These are phyloP conservation scores for Notarius lentiginosus DNA, from an alignment of 2,113 vertebrate genomes.

Conservation along the genomic window DNA sequence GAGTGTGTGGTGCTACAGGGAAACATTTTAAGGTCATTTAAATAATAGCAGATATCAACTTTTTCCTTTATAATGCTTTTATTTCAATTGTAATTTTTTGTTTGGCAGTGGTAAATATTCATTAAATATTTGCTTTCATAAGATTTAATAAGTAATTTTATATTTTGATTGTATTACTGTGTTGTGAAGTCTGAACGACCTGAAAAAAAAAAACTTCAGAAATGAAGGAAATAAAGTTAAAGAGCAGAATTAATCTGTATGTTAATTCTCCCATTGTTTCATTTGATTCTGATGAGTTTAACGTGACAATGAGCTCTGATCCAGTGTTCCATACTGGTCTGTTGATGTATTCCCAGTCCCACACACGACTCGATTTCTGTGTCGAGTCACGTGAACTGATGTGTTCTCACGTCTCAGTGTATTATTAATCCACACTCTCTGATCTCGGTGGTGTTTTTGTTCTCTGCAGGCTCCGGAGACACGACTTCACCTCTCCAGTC, in stretches of 20 bases:
- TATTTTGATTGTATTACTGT: no score
- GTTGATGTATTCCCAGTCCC: background rate
- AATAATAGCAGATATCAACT: background rate
- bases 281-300: background rate
- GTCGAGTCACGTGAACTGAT: background rate
- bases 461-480: constrained; percentile 24
- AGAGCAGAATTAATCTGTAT: background rate
- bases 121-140: background rate
- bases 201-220: background rate
- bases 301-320: no score
- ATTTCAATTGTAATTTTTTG: background rate
- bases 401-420: background rate
- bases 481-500: constrained; percentile 23
- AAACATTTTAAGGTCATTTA: background rate
- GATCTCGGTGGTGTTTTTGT: background rate
- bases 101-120: background rate
- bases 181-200: background rate
- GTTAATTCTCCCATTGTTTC: background rate
- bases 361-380: background rate
- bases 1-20: background rate
- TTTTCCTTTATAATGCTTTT: background rate
- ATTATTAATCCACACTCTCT: background rate
- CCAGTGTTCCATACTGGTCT: background rate
- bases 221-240: background rate
- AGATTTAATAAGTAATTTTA: no score